phyloP scores from a whole-genome alignment of 2,797 vertebrate species.

The Trachurus trachurus region DNA sequence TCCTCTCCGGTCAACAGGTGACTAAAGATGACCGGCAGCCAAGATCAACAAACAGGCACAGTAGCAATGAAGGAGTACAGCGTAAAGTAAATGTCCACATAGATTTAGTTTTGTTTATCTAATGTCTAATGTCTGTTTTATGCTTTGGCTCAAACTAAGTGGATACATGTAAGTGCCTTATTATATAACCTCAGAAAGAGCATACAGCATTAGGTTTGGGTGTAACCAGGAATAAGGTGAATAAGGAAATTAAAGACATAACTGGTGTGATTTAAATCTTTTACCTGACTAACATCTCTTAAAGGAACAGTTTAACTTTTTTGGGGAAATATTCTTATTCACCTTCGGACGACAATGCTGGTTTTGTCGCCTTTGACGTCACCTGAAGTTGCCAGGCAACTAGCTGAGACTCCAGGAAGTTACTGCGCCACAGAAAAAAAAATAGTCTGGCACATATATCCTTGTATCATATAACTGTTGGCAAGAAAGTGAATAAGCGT shows the following conservation, averaged over 20 bases:
- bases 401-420: not conserved
- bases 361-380: constrained; percentile 3
- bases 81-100: constrained; percentile 12
- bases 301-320: not conserved
- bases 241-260: not conserved
- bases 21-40: constrained; percentile 23
- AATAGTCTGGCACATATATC: not conserved
- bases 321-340: not conserved
- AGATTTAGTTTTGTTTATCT: not conserved
- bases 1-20: constrained; percentile 11
- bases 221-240: not conserved
- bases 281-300: not conserved
- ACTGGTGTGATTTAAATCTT: not conserved
- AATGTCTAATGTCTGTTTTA: not conserved
- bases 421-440: not conserved
- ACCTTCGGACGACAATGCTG: not conserved
- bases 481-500: not conserved
- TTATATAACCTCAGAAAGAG: not conserved
- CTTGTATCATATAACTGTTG: not conserved
- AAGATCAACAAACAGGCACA: constrained; percentile 35
- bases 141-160: not conserved
- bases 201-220: not conserved
- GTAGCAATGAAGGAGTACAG: not conserved
- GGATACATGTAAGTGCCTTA: not conserved
- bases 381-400: constrained; percentile 15